Conservation (phyloP, 1,140 invertebrate species). For the Hycleus cichorii region DNA sequence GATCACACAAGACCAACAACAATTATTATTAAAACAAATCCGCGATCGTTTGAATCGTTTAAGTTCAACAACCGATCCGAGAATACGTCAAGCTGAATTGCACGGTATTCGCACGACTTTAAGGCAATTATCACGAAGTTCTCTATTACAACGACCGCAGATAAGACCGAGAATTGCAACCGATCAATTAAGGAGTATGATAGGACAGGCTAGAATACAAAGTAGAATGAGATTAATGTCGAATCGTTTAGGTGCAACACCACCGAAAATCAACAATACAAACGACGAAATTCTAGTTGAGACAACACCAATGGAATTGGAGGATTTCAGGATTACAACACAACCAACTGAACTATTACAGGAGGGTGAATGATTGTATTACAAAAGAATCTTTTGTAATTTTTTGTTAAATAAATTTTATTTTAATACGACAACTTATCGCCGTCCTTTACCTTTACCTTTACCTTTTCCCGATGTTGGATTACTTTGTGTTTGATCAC, state of each 20-base stretch:
- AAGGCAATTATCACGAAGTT: neutral
- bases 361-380: constrained; percentile 2
- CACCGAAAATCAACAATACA: neutral
- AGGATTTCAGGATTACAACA: neutral
- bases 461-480: constrained; percentile 31
- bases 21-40: constrained; percentile 1
- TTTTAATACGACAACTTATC: constrained; percentile 10
- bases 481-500: constrained; percentile 24
- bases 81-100: constrained; percentile 1
- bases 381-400: constrained; percentile 1
- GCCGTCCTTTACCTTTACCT: constrained; percentile 34
- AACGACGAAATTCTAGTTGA: too few relatives aligned
- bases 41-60: constrained; percentile 2
- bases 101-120: neutral
- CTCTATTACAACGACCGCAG: neutral
- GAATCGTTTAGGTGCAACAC: neutral
- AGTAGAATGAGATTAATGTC: neutral
- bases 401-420: constrained; percentile 7
- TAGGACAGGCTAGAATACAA: constrained; percentile 4
- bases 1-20: constrained; percentile 1
- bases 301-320: too few relatives aligned
- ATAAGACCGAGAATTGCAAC: neutral
- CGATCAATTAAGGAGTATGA: neutral
- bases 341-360: constrained; percentile 1
- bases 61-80: neutral